A percentile compares a stretch with the other conserved stretches of the same genome.
Conservation (phyloP, 2,888 invertebrate species). For the Gryllus longicercus region DNA sequence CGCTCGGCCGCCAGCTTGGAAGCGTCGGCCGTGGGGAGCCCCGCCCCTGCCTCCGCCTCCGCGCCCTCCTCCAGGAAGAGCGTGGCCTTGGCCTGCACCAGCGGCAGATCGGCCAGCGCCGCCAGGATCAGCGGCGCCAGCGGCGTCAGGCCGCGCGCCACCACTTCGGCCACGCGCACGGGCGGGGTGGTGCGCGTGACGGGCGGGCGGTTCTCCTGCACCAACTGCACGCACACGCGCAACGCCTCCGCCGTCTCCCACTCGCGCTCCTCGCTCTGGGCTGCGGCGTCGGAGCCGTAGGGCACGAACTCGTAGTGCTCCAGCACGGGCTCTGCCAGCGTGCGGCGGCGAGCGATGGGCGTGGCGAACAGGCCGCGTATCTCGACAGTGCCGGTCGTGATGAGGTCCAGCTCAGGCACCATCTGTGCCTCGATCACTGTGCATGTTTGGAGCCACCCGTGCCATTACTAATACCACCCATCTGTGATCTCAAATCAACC, state of each 20-base stretch:
- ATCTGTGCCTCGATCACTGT: conserved; percentile 20
- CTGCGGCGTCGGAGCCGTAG: conserved; percentile 45
- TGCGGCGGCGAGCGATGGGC: background rate
- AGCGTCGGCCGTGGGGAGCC: no score
- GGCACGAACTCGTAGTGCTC: conserved; percentile 1
- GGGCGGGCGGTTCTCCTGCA: background rate
- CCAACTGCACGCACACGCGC: conserved; percentile 9
- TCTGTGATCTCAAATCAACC: no score
- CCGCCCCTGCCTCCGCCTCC: no score
- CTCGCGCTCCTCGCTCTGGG: background rate
- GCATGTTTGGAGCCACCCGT: no score
- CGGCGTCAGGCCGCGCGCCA: background rate
- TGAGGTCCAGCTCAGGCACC: conserved; percentile 55
- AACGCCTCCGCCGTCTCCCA: background rate
- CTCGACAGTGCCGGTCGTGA: conserved; percentile 64
- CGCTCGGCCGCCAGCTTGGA: no score
- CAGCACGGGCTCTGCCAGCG: background rate
- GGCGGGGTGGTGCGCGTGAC: background rate
- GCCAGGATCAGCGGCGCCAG: background rate
- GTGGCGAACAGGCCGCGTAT: conserved; percentile 66
- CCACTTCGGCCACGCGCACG: background rate
- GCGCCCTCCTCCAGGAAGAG: no score
- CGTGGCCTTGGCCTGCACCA: background rate
- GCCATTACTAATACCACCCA: no score
- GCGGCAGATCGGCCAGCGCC: background rate